phyloP scores from a whole-genome alignment of 2,888 invertebrate genomes.

The Brachyptera putata region DNA sequence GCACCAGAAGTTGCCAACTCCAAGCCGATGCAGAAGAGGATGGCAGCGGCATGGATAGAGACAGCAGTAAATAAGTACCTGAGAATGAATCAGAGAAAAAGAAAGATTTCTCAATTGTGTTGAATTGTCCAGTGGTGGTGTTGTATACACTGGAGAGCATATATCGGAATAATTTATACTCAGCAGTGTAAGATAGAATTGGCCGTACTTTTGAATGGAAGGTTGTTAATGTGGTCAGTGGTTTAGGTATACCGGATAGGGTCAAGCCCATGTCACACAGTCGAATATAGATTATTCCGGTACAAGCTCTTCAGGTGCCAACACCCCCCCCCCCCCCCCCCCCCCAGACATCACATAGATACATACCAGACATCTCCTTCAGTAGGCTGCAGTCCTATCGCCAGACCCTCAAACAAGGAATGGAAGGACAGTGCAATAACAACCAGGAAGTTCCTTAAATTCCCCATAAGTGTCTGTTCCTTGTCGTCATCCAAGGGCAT shows the following conservation, averaged over 20 bases:
- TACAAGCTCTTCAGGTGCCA: no score
- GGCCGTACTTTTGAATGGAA: no score
- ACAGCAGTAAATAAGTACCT: constrained; percentile 47
- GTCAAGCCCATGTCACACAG: no score
- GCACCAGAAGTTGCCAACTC: constrained; percentile 49
- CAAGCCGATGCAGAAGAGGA: constrained; percentile 52
- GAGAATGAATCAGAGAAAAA: not conserved
- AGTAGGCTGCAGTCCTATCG: constrained; percentile 49
- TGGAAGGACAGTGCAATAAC: constrained; percentile 52
- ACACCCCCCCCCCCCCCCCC: no score
- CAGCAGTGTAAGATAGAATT: no score
- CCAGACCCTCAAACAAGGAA: constrained; percentile 53
- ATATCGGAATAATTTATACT: no score
- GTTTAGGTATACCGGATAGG: no score
- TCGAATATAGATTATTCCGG: no score
- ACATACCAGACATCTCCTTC: constrained; percentile 48
- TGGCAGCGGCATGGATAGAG: constrained; percentile 51
- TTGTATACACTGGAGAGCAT: no score
- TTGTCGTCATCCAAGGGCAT: not conserved
- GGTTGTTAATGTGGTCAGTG: no score
- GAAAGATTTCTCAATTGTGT: not conserved
- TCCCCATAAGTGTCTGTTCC: constrained; percentile 3
- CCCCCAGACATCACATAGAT: no score
- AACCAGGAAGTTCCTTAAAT: constrained; percentile 44
- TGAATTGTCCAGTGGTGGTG: not conserved